Percentiles rank a stretch among this genome's conserved stretches.
Conservation (phyloP, 2,888 invertebrate genomes). For the Drosophila anceps region DNA sequence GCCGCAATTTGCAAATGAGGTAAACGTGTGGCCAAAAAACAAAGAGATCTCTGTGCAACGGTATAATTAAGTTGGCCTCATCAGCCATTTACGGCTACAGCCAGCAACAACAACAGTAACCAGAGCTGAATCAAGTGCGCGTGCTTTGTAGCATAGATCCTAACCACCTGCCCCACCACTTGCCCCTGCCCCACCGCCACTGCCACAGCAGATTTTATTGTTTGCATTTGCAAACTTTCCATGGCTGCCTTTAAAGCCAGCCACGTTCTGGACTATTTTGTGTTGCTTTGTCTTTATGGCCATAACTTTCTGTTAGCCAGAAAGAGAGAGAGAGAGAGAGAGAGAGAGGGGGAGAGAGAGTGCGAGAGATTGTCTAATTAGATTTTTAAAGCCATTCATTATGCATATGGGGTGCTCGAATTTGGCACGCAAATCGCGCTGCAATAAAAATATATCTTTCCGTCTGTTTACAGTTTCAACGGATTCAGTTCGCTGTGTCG, state of each 20-base stretch:
- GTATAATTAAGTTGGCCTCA: conserved; percentile 77
- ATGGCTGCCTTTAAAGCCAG: conserved; percentile 8
- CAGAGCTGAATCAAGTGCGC: conserved; percentile 47
- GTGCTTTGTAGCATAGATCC: conserved; percentile 61
- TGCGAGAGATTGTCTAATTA: conserved; percentile 67
- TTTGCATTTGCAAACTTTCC: conserved; percentile 57
- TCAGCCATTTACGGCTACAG: conserved; percentile 71
- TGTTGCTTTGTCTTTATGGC: conserved; percentile 37
- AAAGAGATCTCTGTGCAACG: conserved; percentile 70
- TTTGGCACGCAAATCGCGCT: conserved; percentile 52
- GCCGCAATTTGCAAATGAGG: conserved; percentile 79
- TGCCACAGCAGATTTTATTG: conserved; percentile 41
- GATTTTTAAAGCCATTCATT: conserved; percentile 68
- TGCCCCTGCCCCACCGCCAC: neutral
- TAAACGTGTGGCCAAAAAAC: conserved; percentile 60
- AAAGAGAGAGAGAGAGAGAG: neutral
- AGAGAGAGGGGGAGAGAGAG: neutral
- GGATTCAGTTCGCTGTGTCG: conserved; percentile 42
- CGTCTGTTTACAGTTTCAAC: conserved; percentile 33
- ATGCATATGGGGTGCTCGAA: conserved; percentile 33
- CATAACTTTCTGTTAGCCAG: conserved; percentile 27
- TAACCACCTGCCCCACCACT: conserved; percentile 2
- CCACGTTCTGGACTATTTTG: conserved; percentile 27
- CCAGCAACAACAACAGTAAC: conserved; percentile 16
- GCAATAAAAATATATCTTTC: conserved; percentile 17